These are phyloP conservation scores for Quadriops clusia DNA, from an alignment of 2,888 invertebrate genomes.

Conservation along the genomic window DNA sequence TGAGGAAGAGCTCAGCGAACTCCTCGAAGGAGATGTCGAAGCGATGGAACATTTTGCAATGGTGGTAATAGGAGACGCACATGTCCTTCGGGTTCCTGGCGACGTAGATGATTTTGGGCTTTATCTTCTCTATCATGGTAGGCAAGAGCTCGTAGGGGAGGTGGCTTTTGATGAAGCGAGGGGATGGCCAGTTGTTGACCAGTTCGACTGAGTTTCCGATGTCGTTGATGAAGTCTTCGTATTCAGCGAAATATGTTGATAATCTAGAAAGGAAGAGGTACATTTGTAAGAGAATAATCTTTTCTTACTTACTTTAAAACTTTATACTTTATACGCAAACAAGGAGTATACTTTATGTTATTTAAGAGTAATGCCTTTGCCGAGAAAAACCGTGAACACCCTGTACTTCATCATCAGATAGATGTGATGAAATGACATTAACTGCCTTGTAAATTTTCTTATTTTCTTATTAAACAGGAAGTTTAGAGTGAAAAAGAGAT, in stretches of 20 bases:
- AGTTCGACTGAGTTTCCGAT: slow-evolving; percentile 62
- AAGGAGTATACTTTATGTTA: too few relatives aligned
- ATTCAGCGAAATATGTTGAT: slow-evolving; percentile 21
- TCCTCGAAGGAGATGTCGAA: slow-evolving; percentile 50
- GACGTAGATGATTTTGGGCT: slow-evolving; percentile 76
- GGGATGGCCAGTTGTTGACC: slow-evolving; percentile 51
- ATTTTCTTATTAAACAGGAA: too few relatives aligned
- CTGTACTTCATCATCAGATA: too few relatives aligned
- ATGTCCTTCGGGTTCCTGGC: slow-evolving; percentile 84
- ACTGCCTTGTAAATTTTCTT: too few relatives aligned
- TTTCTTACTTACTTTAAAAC: neutral
- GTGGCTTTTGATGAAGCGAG: slow-evolving; percentile 65
- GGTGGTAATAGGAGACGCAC: slow-evolving; percentile 79
- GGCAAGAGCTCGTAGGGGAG: slow-evolving; percentile 63
- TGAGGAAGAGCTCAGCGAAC: slow-evolving; percentile 62
- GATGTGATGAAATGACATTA: too few relatives aligned
- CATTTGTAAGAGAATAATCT: neutral
- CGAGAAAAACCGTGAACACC: too few relatives aligned
- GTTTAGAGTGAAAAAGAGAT: too few relatives aligned
- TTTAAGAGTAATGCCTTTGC: too few relatives aligned
- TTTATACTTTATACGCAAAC: too few relatives aligned
- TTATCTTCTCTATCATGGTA: slow-evolving; percentile 45
- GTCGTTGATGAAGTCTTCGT: slow-evolving; percentile 23
- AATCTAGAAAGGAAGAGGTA: slow-evolving; percentile 19
- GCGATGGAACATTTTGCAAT: slow-evolving; percentile 61